phyloP scores from a whole-genome alignment of 53 echinoderm and acorn worm genomes.

The Mesocentrotus franciscanus region DNA sequence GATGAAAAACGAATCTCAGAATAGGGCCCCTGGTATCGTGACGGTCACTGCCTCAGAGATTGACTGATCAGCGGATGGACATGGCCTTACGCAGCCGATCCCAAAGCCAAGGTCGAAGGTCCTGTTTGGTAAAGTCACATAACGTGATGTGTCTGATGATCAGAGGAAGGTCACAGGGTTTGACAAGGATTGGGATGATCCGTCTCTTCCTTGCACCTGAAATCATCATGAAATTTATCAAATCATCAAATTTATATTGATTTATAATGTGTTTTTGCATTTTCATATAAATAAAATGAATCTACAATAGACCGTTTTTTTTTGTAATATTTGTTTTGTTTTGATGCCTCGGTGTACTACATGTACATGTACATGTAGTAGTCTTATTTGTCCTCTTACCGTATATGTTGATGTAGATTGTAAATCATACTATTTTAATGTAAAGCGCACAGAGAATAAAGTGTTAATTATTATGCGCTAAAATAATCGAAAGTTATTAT shows the following conservation, averaged over 20 bases:
- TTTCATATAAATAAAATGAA: no score
- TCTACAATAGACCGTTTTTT: no score
- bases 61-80: background rate
- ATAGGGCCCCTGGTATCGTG: background rate
- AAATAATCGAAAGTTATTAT: no score
- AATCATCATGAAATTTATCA: background rate
- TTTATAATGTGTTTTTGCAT: background rate
- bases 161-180: conserved; percentile 73
- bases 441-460: no score
- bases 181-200: conserved; percentile 83
- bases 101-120: conserved; percentile 90
- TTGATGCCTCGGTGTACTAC: no score
- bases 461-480: no score
- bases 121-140: conserved; percentile 88
- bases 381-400: no score
- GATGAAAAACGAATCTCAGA: no score
- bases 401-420: no score
- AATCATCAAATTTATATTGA: background rate
- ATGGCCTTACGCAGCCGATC: conserved; percentile 67
- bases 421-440: no score
- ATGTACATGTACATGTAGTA: no score
- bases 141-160: conserved; percentile 83
- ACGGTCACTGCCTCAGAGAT: background rate
- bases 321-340: no score
- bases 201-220: conserved; percentile 84